Base-by-base conservation (phyloP, 1,140 invertebrate species). In the Coenobita brevimanus region DNA sequence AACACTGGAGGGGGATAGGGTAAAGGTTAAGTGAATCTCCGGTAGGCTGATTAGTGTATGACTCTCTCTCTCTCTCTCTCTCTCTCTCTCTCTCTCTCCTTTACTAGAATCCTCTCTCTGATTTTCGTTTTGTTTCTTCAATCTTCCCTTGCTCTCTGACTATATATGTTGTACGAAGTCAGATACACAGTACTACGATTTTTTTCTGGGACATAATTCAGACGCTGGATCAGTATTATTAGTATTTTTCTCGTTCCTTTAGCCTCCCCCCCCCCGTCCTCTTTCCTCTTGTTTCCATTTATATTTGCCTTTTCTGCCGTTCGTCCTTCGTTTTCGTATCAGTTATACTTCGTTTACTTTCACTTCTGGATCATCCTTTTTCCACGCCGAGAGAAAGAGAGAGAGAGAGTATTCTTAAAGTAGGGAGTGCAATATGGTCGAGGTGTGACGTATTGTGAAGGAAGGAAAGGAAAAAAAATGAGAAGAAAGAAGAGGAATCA, bases 61-160 rank as follows among this genome's bases (percentile, higher is more conserved):
- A n/a, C 71, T 75, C 71, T 75, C 71, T 75, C 71, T 75, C 71
- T 75, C 71, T 75, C 71, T 75, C 71, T 75, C 71, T 75, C 71
- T 75, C 71, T 75, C 71, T 75, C 71, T 75, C 71, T 75, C 71
- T 75, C 71, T 75, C 71, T n/a, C n/a, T n/a, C n/a, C n/a, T n/a
- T n/a, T n/a, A n/a, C n/a, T n/a, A n/a, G n/a, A n/a, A n/a, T n/a
- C 41, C 71, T 75, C 71, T 75, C 71, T 75, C 71, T 75, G 30
- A 36, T 38, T 75, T n/a, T 75, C 38, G 24, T 43, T 43, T 43
- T 15, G 24, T 43, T 75, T 13, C 33, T 2, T 30, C 67, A 24
- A 17, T 36, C 2, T 71, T 36, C n/a, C 33, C 33, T 30, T 24
- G 17, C 33, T 30, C 67, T 36, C 3, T 36, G 15, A n/a, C 67